Percentiles rank a stretch among this genome's conserved stretches.
Conservation (phyloP, 2,888 invertebrate genomes). For the Nymphalis urticae region DNA sequence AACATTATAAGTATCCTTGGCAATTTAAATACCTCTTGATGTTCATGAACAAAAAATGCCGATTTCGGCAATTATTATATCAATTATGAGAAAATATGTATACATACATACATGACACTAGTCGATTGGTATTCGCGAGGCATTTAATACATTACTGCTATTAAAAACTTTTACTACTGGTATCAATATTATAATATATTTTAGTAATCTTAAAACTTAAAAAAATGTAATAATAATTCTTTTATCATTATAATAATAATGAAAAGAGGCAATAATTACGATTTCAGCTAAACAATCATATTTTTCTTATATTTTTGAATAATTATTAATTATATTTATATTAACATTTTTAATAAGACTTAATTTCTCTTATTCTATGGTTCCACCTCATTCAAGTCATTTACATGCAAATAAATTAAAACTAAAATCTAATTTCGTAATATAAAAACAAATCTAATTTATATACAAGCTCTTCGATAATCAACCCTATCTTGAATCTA, state of each 20-base stretch:
- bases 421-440: neutral
- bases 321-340: too few species aligned
- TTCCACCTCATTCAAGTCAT: neutral
- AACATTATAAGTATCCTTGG: slow-evolving; percentile 24
- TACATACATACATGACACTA: slow-evolving; percentile 10
- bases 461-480: slow-evolving; percentile 16
- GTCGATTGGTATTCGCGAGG: slow-evolving; percentile 4
- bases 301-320: too few species aligned
- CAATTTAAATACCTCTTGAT: slow-evolving; percentile 27
- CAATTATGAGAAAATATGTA: slow-evolving; percentile 23
- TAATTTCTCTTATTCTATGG: too few species aligned
- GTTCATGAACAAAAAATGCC: slow-evolving; percentile 16
- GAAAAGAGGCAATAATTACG: too few species aligned
- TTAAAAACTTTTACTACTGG: neutral
- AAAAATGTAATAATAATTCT: neutral
- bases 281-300: too few species aligned
- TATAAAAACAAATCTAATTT: slow-evolving; percentile 7
- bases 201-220: neutral
- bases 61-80: slow-evolving; percentile 21
- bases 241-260: too few species aligned
- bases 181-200: neutral
- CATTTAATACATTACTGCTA: neutral
- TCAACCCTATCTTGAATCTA: slow-evolving; percentile 28
- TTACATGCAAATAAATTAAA: neutral
- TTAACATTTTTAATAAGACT: too few species aligned